Percentiles rank a stretch among this genome's conserved stretches.
These are phyloP conservation scores for Macquaria ambigua DNA, from an alignment of 2,113 vertebrate species.

Conservation along the genomic window DNA sequence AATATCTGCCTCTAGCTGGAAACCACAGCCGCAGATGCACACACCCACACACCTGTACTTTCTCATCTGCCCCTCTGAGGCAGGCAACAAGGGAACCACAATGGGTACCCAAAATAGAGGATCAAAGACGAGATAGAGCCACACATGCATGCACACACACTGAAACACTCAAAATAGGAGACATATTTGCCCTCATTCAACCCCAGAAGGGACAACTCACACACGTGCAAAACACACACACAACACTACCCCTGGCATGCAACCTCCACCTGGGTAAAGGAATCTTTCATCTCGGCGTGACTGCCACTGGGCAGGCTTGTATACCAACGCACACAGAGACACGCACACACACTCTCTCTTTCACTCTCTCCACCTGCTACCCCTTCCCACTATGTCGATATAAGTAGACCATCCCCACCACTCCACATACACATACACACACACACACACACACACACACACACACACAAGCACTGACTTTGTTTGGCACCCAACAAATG, in stretches of 20 bases:
- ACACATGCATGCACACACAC: slow-evolving; percentile 9
- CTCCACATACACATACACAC: background rate
- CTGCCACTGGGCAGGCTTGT: slow-evolving; percentile 56
- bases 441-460: no score
- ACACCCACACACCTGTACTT: slow-evolving; percentile 58
- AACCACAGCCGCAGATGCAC: slow-evolving; percentile 51
- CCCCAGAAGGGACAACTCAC: slow-evolving; percentile 38
- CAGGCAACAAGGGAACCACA: slow-evolving; percentile 45
- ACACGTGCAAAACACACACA: slow-evolving; percentile 32
- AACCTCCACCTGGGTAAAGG: slow-evolving; percentile 58
- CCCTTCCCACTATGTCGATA: slow-evolving; percentile 22
- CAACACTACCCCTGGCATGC: slow-evolving; percentile 21
- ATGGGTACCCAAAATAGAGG: slow-evolving; percentile 37
- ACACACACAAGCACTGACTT: slow-evolving; percentile 28
- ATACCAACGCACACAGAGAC: slow-evolving; percentile 30
- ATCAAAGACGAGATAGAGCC: slow-evolving; percentile 41
- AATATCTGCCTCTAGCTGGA: slow-evolving; percentile 45
- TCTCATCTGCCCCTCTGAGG: slow-evolving; percentile 41
- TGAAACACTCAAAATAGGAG: slow-evolving; percentile 28
- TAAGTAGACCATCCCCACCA: slow-evolving; percentile 13
- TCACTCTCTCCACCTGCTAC: slow-evolving; percentile 62
- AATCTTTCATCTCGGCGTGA: slow-evolving; percentile 60
- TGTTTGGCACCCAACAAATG: slow-evolving; percentile 40
- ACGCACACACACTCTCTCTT: background rate
- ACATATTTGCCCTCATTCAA: slow-evolving; percentile 45